Evolutionary conservation across 2,113 vertebrate species (phyloP).

Genomic region (Callipepla californica): DNA sequence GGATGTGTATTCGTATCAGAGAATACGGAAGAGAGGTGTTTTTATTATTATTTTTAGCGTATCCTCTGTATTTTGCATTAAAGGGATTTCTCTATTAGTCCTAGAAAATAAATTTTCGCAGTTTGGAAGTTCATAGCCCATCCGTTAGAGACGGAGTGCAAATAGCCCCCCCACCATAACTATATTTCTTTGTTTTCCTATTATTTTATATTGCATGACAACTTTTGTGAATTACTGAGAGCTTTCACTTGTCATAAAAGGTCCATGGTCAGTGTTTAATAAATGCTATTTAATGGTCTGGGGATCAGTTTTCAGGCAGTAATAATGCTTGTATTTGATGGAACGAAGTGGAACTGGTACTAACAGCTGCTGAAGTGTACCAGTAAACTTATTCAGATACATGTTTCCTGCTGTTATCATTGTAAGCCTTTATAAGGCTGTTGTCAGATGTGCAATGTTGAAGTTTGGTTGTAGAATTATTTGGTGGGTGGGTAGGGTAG

Average conservation of each 20-base stretch:
- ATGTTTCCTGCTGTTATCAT: rapidly evolving
- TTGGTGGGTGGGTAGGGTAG: no score
- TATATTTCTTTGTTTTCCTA: background rate
- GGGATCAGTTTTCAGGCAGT: background rate
- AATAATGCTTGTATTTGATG: background rate
- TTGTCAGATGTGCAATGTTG: background rate
- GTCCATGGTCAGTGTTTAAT: background rate
- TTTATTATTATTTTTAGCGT: background rate
- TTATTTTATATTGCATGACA: background rate
- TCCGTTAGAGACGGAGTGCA: background rate
- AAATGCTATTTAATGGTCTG: background rate
- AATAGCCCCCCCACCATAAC: background rate
- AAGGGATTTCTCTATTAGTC: background rate
- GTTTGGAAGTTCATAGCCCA: background rate
- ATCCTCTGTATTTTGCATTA: background rate
- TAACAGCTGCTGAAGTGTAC: background rate
- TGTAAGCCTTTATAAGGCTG: constrained; percentile 41
- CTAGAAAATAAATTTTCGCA: background rate
- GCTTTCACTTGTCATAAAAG: background rate
- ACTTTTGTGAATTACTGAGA: background rate
- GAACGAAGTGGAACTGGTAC: background rate
- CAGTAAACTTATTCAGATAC: background rate
- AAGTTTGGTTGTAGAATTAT: background rate
- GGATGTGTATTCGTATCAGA: background rate
- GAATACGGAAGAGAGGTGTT: background rate